Percentiles rank a stretch among this genome's conserved stretches.
Conservation (phyloP, 2,888 invertebrate species). For the Drosophila stalkeri region DNA sequence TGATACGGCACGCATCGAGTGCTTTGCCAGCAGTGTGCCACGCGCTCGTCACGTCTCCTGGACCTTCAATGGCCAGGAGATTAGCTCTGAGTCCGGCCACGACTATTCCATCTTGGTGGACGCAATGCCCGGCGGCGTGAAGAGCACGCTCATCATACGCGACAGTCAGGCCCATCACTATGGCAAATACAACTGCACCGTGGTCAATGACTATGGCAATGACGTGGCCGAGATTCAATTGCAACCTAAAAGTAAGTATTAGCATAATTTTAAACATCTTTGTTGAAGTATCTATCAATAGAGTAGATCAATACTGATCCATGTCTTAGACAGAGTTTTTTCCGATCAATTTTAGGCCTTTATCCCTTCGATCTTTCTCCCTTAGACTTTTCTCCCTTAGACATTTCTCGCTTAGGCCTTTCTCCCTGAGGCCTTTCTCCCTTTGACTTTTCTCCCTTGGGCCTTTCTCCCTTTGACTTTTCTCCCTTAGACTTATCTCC, state of each 20-base stretch:
- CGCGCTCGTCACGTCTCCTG: conserved; percentile 94
- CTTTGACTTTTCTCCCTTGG: neutral
- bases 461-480: too few species aligned
- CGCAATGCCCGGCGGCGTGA: conserved; percentile 91
- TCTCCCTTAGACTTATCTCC: too few species aligned
- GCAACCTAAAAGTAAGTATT: conserved; percentile 93
- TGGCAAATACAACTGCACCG: conserved; percentile 97
- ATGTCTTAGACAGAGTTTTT: too few species aligned
- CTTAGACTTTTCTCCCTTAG: neutral
- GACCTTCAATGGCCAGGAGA: conserved; percentile 94
- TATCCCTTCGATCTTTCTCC: too few species aligned
- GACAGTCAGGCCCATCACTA: conserved; percentile 95
- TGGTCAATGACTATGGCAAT: conserved; percentile 95
- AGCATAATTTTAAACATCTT: too few species aligned
- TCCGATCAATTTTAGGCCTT: too few species aligned
- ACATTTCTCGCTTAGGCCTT: neutral
- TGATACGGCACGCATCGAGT: conserved; percentile 93
- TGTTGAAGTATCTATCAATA: neutral
- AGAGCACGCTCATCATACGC: conserved; percentile 95
- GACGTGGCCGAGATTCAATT: conserved; percentile 94
- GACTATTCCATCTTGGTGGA: conserved; percentile 92
- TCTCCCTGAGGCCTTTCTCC: neutral
- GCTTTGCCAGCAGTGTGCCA: conserved; percentile 95
- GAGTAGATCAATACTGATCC: neutral
- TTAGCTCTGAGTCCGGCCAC: conserved; percentile 90